Conservation (phyloP, 1,140 invertebrate species). For the Hyles euphorbiae region DNA sequence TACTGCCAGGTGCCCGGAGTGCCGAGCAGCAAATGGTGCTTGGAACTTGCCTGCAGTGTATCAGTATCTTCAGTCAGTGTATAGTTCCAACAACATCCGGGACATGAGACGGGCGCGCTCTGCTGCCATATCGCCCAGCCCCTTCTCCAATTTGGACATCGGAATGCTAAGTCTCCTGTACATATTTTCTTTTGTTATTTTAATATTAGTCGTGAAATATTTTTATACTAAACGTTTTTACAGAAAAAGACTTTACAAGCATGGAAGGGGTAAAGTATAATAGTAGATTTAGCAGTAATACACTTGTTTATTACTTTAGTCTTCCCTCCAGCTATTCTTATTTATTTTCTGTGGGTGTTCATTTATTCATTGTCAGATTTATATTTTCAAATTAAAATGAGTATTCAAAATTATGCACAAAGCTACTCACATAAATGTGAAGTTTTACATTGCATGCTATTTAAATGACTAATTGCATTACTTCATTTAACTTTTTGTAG, state of each 20-base stretch:
- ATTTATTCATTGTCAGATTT: no score
- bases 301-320: no score
- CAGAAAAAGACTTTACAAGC: constrained; percentile 81
- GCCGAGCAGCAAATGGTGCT: constrained; percentile 76
- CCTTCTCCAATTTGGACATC: constrained; percentile 63
- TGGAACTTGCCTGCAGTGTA: constrained; percentile 86
- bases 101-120: constrained; percentile 39
- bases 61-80: constrained; percentile 85
- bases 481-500: no score
- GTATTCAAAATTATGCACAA: no score
- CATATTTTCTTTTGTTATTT: constrained; percentile 71
- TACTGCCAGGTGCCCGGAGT: constrained; percentile 80
- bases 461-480: no score
- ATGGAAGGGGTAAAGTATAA: constrained; percentile 80
- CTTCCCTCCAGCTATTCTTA: no score
- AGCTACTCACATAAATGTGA: no score
- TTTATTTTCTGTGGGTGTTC: no score
- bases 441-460: no score
- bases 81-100: constrained; percentile 77
- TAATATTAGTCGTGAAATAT: constrained; percentile 84
- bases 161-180: constrained; percentile 71
- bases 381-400: no score
- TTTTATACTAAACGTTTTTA: constrained; percentile 83
- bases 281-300: constrained; percentile 3
- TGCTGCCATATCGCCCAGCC: constrained; percentile 31